Evolutionary conservation across 2,797 vertebrate genomes (phyloP).

Genomic region (Galagoides demidoff): DNA sequence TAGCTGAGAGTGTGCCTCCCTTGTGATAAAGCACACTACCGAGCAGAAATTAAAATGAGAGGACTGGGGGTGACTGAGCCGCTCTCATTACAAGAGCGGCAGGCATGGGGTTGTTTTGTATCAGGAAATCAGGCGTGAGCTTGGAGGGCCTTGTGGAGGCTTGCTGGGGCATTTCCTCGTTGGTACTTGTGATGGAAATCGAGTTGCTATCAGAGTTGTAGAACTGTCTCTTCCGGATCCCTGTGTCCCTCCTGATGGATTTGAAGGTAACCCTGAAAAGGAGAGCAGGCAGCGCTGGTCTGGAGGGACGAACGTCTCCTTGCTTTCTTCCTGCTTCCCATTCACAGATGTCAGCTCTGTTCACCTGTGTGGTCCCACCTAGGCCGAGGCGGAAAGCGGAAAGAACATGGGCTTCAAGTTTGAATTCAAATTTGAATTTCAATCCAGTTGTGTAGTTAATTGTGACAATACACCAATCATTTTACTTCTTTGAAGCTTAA

Average conservation of each 20-base stretch:
- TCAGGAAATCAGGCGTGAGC: background rate
- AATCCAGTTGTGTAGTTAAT: background rate
- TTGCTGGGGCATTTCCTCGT: background rate
- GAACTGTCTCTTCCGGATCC: background rate
- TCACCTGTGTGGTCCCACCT: fast-evolving
- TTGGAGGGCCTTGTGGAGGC: background rate
- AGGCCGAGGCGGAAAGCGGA: background rate
- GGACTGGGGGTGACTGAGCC: background rate
- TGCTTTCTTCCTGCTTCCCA: no score
- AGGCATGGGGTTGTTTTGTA: background rate
- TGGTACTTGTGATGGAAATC: background rate
- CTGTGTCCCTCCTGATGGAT: no score
- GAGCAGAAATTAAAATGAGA: conserved; percentile 61
- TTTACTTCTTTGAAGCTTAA: background rate
- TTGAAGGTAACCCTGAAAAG: no score
- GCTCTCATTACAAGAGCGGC: background rate
- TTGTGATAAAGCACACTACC: background rate
- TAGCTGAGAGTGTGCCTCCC: background rate
- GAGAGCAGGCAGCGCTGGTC: fast-evolving
- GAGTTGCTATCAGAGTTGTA: background rate
- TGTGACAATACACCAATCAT: background rate
- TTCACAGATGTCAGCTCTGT: background rate
- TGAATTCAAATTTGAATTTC: background rate
- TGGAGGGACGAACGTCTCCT: fast-evolving
- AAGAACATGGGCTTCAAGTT: background rate